Base-by-base conservation (phyloP, 2,113 vertebrate species). In the Paedocypris sp. region DNA sequence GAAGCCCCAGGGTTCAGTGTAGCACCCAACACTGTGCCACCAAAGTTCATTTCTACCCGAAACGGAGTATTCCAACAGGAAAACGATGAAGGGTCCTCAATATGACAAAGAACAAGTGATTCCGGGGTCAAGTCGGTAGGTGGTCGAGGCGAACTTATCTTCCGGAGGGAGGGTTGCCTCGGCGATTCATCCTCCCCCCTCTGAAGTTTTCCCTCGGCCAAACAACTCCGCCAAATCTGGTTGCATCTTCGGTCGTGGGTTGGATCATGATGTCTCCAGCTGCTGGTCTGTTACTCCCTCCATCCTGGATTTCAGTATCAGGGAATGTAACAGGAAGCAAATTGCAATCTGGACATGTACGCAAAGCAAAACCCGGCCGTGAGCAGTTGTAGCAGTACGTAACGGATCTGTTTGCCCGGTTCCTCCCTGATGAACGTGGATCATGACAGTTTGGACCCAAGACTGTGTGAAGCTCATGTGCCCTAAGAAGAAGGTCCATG, bases 91-190 rank as follows among this genome's bases (percentile, higher is more conserved):
- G 13, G 4, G n/a, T 62, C 60, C 11, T 62, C 35, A 11, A 52
- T 16, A 42, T 62, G 47, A 12, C 47, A 19, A 9, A 62, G 15
- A 11, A 50, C 23, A 51, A 5, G 33, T 20, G 8, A 11, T 19
- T 10, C 9, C 5, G 6, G 18, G 7, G 15, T 6, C 2, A n/a
- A 0, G 7, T 38, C 16, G 23, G 3, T n/a, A n/a, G n/a, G n/a
- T 48, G 23, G 9, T 2, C 18, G 59, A 62, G 59, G 32, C 47
- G 3, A 4, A 41, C 1, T 20, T 22, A 62, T 5, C 4, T 16
- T 16, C 18, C 52, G 60, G 48, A 51, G 60, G 22, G 32, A 49
- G 59, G 46, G 3, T 33, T 60, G 48, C 48, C 23, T 22, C 31
- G 15, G 32, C 5, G 19, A 26, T 25, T 32, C 11, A 4, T 48